Evolutionary conservation across 2,888 invertebrate species (phyloP).

Genomic region (Schizaphis graminum): DNA sequence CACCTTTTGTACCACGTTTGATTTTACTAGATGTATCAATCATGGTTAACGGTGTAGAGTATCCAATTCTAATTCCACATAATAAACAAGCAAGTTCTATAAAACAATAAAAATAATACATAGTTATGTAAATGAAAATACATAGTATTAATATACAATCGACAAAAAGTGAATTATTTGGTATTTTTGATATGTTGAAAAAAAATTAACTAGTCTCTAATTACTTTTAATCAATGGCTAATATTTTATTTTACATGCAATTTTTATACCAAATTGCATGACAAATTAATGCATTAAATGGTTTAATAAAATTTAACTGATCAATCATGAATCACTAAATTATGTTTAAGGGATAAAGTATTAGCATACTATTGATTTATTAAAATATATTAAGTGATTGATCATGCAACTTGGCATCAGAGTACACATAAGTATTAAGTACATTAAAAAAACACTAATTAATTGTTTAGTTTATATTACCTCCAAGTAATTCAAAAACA

Average conservation of each 20-base stretch:
- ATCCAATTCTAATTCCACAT: constrained; percentile 91
- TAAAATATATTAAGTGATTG: background rate
- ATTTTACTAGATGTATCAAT: constrained; percentile 95
- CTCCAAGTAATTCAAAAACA: constrained; percentile 95
- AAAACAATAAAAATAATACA: constrained; percentile 52
- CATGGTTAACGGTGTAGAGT: constrained; percentile 95
- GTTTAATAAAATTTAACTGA: background rate
- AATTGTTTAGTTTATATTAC: constrained; percentile 61
- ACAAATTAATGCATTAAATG: background rate
- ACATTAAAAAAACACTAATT: background rate
- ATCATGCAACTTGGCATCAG: background rate
- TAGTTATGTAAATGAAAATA: background rate
- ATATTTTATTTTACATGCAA: background rate
- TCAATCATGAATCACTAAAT: background rate
- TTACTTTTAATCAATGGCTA: background rate
- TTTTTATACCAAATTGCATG: background rate
- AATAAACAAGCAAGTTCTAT: constrained; percentile 70
- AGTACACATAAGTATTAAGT: background rate
- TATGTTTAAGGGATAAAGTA: background rate
- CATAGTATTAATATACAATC: background rate
- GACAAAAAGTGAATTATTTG: background rate
- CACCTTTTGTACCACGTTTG: constrained; percentile 93
- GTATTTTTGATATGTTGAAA: background rate
- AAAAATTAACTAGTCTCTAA: background rate
- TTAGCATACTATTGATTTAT: background rate